phyloP scores from a whole-genome alignment of 2,113 vertebrate species.

The Microtus ochrogaster region DNA sequence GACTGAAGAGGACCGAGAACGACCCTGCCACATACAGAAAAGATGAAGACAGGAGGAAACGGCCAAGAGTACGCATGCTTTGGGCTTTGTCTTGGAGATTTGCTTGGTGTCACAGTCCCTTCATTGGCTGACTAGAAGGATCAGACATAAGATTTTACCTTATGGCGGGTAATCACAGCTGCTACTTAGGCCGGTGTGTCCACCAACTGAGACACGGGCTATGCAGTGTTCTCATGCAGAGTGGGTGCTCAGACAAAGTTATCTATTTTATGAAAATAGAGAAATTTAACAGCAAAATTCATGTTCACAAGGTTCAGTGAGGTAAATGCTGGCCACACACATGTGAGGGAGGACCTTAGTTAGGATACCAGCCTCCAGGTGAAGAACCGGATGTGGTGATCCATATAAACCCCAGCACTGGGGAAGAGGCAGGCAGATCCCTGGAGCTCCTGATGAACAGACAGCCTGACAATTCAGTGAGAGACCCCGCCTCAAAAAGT shows the following conservation, averaged over 20 bases:
- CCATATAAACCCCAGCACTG: neutral
- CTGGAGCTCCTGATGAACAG: neutral
- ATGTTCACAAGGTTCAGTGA: neutral
- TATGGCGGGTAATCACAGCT: neutral
- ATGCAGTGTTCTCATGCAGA: neutral
- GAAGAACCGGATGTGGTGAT: neutral
- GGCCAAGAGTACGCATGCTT: neutral
- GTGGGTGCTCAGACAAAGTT: neutral
- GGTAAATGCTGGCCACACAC: neutral
- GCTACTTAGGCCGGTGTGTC: neutral
- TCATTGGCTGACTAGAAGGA: neutral
- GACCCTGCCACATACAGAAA: neutral
- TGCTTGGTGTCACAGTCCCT: slow-evolving; percentile 4
- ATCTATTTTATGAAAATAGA: neutral
- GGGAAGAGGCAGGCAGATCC: neutral
- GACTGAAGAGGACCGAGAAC: neutral
- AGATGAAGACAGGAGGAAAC: neutral
- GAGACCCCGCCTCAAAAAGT: neutral
- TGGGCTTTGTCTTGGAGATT: slow-evolving; percentile 30
- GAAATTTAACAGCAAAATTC: neutral
- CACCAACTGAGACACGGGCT: neutral
- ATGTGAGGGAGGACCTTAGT: neutral
- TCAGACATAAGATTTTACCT: neutral
- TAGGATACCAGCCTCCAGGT: neutral
- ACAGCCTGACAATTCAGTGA: neutral